Conservation (phyloP, 2,797 vertebrate species). For the Acridotheres tristis region DNA sequence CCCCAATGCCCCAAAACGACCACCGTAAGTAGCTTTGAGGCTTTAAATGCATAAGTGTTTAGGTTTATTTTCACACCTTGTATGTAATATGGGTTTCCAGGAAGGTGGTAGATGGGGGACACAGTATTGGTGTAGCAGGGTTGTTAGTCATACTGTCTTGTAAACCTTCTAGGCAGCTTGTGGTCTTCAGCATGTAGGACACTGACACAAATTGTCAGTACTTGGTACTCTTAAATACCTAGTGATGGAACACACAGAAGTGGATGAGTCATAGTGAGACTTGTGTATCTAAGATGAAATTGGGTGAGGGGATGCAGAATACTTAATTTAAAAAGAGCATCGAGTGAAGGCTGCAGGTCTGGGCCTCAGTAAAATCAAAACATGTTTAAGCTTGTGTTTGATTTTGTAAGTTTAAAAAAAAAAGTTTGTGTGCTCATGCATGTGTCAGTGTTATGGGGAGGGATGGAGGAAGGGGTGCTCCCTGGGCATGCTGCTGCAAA, state of each 20-base stretch:
- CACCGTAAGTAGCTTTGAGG: constrained; percentile 78
- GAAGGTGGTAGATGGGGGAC: background rate
- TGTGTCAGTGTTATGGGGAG: background rate
- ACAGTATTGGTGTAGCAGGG: background rate
- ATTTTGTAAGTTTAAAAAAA: background rate
- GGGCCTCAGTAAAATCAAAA: background rate
- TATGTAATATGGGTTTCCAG: background rate
- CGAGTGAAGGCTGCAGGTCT: background rate
- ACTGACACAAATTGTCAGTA: background rate
- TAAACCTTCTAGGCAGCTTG: background rate
- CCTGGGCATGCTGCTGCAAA: fast-evolving
- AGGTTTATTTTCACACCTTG: background rate
- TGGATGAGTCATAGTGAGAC: background rate
- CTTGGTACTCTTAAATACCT: background rate
- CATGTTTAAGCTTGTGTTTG: background rate
- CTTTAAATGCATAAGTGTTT: background rate
- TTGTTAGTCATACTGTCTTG: background rate
- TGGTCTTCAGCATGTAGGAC: background rate
- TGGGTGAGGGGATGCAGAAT: background rate
- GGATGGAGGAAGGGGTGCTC: background rate
- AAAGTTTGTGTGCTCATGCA: fast-evolving
- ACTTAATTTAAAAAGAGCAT: background rate
- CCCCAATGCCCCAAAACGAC: constrained; percentile 87
- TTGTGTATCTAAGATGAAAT: background rate
- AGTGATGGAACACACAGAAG: background rate